Evolutionary conservation across 2,797 vertebrate species (phyloP).

Genomic region (Microtus agrestis): DNA sequence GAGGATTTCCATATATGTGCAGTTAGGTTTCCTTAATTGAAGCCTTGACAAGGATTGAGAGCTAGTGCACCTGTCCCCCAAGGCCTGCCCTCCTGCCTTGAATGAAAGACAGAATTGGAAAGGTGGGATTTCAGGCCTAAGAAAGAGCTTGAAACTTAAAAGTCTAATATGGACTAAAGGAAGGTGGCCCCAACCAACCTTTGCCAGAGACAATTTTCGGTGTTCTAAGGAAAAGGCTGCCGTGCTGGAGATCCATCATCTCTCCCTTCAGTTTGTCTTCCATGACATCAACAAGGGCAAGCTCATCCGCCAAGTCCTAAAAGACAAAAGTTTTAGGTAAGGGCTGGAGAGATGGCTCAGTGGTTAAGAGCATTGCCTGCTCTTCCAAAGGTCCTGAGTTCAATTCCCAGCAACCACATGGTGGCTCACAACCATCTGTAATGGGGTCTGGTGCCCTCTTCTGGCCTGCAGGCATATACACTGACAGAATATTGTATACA

Average conservation of each 20-base stretch:
- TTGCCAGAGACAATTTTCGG: slow-evolving; percentile 92
- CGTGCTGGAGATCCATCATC: slow-evolving; percentile 97
- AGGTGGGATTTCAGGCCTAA: neutral
- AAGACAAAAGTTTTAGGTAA: slow-evolving; percentile 55
- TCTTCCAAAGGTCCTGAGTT: too few relatives aligned
- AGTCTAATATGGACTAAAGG: slow-evolving; percentile 12
- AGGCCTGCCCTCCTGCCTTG: neutral
- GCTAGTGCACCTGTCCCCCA: neutral
- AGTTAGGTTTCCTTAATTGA: slow-evolving; percentile 15
- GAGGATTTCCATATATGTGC: neutral
- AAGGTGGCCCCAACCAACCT: slow-evolving; percentile 87
- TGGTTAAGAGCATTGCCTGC: too few relatives aligned
- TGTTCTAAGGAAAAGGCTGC: slow-evolving; percentile 93
- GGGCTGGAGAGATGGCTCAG: too few relatives aligned
- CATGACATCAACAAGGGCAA: slow-evolving; percentile 93
- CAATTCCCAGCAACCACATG: too few relatives aligned
- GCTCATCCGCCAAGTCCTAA: slow-evolving; percentile 76
- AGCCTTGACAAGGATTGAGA: neutral
- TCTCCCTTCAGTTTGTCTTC: slow-evolving; percentile 99
- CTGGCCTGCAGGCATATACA: too few relatives aligned
- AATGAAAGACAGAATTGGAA: neutral
- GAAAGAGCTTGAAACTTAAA: neutral
- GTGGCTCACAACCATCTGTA: too few relatives aligned
- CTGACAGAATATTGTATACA: too few relatives aligned
- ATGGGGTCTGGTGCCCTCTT: too few relatives aligned